phyloP scores from a whole-genome alignment of 2,113 vertebrate species.

The Ctenodactylus gundi region DNA sequence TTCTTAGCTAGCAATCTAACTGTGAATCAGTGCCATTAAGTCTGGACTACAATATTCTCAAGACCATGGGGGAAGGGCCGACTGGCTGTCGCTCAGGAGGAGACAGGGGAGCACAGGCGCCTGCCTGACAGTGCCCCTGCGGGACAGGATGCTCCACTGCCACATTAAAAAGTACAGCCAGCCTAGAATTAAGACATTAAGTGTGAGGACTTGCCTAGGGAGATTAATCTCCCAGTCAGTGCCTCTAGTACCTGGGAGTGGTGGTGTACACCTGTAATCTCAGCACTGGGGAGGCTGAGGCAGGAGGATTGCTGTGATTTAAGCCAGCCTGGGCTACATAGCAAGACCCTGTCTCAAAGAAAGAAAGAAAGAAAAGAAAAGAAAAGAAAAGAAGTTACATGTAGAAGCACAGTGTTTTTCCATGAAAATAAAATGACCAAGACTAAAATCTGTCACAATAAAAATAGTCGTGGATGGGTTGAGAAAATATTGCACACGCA shows the following conservation, averaged over 20 bases:
- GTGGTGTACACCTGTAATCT: too few relatives aligned
- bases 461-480: not conserved
- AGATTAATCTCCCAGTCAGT: too few relatives aligned
- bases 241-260: too few relatives aligned
- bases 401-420: not conserved
- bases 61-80: not conserved
- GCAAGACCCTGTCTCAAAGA: too few relatives aligned
- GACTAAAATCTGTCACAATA: not conserved
- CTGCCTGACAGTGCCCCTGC: too few relatives aligned
- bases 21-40: not conserved
- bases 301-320: too few relatives aligned
- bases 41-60: not conserved
- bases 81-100: not conserved
- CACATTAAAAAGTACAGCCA: not conserved
- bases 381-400: too few relatives aligned
- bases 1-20: not conserved
- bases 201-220: too few relatives aligned
- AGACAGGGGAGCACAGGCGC: not conserved
- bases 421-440: not conserved
- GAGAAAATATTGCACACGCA: not conserved
- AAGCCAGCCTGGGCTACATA: too few relatives aligned
- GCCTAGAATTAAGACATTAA: not conserved
- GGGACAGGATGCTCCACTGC: not conserved
- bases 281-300: too few relatives aligned
- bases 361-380: too few relatives aligned